phyloP scores from a whole-genome alignment of 2,888 invertebrate species.

The Philopedon plagiatum region DNA sequence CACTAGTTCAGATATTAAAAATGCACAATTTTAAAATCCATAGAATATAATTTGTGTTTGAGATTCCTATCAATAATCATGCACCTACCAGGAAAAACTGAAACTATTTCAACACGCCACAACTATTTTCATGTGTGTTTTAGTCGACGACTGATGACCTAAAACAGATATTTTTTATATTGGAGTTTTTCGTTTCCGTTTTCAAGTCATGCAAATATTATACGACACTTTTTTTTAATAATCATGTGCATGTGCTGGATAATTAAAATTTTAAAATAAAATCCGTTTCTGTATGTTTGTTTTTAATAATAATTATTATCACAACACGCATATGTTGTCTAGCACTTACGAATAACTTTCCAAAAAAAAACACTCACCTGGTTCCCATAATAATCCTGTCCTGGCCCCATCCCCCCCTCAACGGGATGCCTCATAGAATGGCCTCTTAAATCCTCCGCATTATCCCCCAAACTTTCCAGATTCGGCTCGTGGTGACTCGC shows the following conservation, averaged over 20 bases:
- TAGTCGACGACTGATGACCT: slow-evolving; percentile 15
- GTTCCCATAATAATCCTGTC: slow-evolving; percentile 56
- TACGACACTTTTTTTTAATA: not conserved
- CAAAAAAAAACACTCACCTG: slow-evolving; percentile 53
- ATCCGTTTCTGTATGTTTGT: not conserved
- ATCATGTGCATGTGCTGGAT: not conserved
- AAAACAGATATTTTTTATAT: slow-evolving; percentile 18
- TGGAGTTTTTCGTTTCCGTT: slow-evolving; percentile 27
- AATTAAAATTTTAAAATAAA: not conserved
- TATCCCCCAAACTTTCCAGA: slow-evolving; percentile 38
- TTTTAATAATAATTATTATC: too few relatives aligned
- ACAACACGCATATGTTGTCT: not conserved
- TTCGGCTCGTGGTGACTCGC: slow-evolving; percentile 38
- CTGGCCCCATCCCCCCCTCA: slow-evolving; percentile 34
- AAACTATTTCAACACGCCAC: slow-evolving; percentile 25
- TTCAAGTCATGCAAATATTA: slow-evolving; percentile 18
- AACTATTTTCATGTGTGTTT: slow-evolving; percentile 13
- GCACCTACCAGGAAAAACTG: slow-evolving; percentile 15
- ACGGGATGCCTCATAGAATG: slow-evolving; percentile 42
- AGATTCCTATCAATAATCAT: slow-evolving; percentile 21
- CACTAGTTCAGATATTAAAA: too few relatives aligned
- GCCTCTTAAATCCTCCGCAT: slow-evolving; percentile 39
- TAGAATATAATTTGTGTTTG: slow-evolving; percentile 3
- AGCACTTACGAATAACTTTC: too few relatives aligned
- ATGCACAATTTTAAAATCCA: slow-evolving; percentile 3